Percentiles rank a stretch among this genome's conserved stretches.
Conservation (phyloP, 2,888 invertebrate species). For the Isoperla grammatica region DNA sequence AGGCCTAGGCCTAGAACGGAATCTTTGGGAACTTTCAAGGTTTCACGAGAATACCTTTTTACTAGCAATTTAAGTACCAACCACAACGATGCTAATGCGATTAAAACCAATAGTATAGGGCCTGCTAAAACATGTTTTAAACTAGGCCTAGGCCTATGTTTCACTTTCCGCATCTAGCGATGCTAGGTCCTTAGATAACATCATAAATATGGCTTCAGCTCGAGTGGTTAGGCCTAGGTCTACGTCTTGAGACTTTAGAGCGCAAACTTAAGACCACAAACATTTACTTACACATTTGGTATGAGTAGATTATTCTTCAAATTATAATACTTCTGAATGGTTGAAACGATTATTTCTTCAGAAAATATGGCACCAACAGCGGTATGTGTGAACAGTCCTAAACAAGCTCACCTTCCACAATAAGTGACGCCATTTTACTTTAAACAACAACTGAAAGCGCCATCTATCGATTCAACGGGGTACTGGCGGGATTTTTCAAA, state of each 20-base stretch:
- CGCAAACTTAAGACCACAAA: constrained; percentile 3
- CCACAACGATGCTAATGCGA: too few species aligned
- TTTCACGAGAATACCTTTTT: too few species aligned
- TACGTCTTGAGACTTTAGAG: constrained; percentile 22
- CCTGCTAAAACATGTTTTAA: not conserved
- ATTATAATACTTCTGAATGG: not conserved
- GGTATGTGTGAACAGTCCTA: constrained; percentile 34
- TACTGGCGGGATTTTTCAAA: constrained; percentile 29
- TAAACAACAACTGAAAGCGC: constrained; percentile 58
- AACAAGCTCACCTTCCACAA: constrained; percentile 57
- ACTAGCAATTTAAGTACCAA: too few species aligned
- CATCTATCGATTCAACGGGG: constrained; percentile 49
- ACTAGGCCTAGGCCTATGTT: not conserved
- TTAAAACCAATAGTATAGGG: not conserved
- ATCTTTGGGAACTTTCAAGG: too few species aligned
- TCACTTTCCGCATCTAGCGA: constrained; percentile 12
- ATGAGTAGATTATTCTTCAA: too few species aligned
- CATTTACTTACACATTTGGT: constrained; percentile 15
- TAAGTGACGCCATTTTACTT: constrained; percentile 62
- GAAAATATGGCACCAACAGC: not conserved
- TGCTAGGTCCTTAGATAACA: constrained; percentile 46
- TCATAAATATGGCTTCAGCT: constrained; percentile 63
- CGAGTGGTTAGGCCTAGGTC: constrained; percentile 46
- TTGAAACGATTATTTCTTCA: not conserved
- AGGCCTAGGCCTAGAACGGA: too few species aligned